Conservation (phyloP, 2,797 vertebrate species). For the Setipinna tenuifilis region DNA sequence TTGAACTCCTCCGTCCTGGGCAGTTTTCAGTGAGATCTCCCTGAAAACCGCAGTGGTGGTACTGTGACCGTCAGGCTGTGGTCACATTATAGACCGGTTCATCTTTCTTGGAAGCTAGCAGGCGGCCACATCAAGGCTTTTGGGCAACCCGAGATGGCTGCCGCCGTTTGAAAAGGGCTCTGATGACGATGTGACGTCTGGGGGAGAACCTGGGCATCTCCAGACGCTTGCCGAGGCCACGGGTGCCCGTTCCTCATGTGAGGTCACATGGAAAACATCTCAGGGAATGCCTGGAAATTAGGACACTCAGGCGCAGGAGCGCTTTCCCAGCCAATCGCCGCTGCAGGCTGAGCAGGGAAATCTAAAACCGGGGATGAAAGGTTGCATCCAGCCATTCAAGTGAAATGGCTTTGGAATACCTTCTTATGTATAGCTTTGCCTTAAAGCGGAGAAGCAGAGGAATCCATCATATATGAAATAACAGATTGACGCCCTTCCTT, state of each 20-base stretch:
- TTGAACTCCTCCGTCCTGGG: conserved; percentile 60
- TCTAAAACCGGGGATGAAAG: conserved; percentile 21
- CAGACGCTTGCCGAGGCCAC: conserved; percentile 37
- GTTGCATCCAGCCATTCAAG: neutral
- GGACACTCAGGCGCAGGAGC: neutral
- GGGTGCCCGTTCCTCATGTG: conserved; percentile 52
- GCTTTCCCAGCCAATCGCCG: conserved; percentile 20
- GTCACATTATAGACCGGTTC: conserved; percentile 63
- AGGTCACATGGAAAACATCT: conserved; percentile 53
- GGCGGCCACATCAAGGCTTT: conserved; percentile 70
- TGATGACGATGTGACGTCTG: conserved; percentile 50
- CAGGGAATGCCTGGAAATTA: conserved; percentile 47
- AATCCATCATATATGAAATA: neutral
- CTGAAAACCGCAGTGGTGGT: conserved; percentile 69
- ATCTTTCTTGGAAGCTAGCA: conserved; percentile 70
- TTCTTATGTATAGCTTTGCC: neutral
- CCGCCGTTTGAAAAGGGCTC: conserved; percentile 53
- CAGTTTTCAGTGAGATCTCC: conserved; percentile 72
- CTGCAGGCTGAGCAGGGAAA: conserved; percentile 25
- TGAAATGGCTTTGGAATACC: neutral
- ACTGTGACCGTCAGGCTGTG: conserved; percentile 67
- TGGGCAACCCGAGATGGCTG: conserved; percentile 65
- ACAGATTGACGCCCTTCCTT: conserved; percentile 1
- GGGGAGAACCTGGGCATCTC: conserved; percentile 51
- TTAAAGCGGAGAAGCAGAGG: neutral